Conservation (phyloP, 1,140 invertebrate species). For the Ectropis grisescens region DNA sequence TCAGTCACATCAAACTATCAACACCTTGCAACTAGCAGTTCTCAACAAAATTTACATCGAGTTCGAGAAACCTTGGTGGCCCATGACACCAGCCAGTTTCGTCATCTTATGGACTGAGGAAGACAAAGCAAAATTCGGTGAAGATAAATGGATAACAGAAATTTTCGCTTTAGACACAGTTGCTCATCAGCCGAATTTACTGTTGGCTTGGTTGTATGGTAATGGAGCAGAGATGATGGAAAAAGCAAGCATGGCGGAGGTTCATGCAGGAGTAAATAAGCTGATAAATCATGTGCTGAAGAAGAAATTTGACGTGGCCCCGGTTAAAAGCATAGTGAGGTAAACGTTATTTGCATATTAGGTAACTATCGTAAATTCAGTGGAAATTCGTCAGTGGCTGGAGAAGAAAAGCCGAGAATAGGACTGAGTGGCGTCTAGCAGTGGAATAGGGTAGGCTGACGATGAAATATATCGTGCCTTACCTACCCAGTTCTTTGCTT, state of each 20-base stretch:
- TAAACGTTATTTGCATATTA: conserved; percentile 5
- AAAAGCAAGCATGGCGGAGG: conserved; percentile 55
- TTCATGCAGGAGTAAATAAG: conserved; percentile 59
- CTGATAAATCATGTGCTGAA: conserved; percentile 42
- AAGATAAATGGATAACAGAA: conserved; percentile 71
- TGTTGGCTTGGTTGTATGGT: conserved; percentile 76
- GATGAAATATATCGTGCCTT: too few relatives aligned
- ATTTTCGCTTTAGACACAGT: conserved; percentile 78
- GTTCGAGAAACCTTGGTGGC: conserved; percentile 76
- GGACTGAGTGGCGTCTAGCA: too few relatives aligned
- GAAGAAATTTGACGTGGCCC: conserved; percentile 34
- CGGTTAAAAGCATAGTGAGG: conserved; percentile 38
- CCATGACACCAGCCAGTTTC: conserved; percentile 58
- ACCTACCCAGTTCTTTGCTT: too few relatives aligned
- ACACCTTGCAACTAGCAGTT: conserved; percentile 78
- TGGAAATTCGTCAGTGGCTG: too few relatives aligned
- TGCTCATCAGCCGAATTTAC: conserved; percentile 75
- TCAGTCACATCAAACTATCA: conserved; percentile 70
- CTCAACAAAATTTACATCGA: conserved; percentile 84
- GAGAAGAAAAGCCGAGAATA: too few relatives aligned
- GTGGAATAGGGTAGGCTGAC: too few relatives aligned
- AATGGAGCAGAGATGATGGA: conserved; percentile 72
- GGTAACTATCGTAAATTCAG: too few relatives aligned
- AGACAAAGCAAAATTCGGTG: conserved; percentile 56
- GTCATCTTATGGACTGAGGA: conserved; percentile 72